Percentiles rank a stretch among this genome's conserved stretches.
These are phyloP conservation scores for Dicranocentrus wangi DNA, from an alignment of 2,888 invertebrate species.

Conservation along the genomic window DNA sequence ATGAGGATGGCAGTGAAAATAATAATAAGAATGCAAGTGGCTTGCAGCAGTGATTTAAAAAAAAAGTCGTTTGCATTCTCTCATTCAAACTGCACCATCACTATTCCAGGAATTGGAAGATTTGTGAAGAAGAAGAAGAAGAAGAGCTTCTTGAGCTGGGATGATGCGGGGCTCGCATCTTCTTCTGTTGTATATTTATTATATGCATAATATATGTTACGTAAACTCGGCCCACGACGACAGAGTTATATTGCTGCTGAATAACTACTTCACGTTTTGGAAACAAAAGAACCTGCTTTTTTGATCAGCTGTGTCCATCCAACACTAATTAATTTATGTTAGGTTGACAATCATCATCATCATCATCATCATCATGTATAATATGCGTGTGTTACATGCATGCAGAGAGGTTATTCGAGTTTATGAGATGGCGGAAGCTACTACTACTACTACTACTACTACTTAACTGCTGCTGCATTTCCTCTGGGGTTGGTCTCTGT, in stretches of 20 bases:
- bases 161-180: too few species aligned
- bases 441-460: too few species aligned
- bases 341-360: conserved; percentile 23
- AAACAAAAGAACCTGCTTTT: conserved; percentile 66
- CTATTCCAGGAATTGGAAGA: conserved; percentile 72
- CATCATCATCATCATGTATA: neutral
- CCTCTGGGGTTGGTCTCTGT: too few species aligned
- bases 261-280: conserved; percentile 1
- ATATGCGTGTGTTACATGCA: too few species aligned
- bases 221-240: too few species aligned
- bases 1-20: conserved; percentile 44
- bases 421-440: too few species aligned
- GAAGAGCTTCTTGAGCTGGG: too few species aligned
- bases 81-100: conserved; percentile 71
- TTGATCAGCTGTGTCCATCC: conserved; percentile 62
- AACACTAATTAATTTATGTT: conserved; percentile 72
- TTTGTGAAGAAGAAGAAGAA: conserved; percentile 55
- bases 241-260: conserved; percentile 14
- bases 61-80: conserved; percentile 66
- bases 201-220: conserved; percentile 1
- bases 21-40: conserved; percentile 49
- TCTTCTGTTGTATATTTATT: neutral
- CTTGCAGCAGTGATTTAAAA: conserved; percentile 49
- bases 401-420: too few species aligned
- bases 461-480: too few species aligned